Conservation (phyloP, 2,797 vertebrate genomes). For the Lepus townsendii region DNA sequence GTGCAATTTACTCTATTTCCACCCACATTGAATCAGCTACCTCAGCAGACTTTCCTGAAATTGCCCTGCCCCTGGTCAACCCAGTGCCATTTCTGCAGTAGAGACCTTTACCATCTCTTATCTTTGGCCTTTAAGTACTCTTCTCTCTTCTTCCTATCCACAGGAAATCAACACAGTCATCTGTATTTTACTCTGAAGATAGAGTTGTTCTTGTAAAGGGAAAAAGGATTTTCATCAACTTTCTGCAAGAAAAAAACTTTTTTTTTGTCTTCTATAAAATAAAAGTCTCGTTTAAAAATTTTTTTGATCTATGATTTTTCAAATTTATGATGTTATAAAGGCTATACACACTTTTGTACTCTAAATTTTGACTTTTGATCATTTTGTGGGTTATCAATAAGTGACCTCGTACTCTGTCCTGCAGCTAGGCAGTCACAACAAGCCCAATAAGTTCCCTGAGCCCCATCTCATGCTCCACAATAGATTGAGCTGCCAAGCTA, state of each 20-base stretch:
- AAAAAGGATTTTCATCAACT: neutral
- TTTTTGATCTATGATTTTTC: neutral
- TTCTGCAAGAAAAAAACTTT: neutral
- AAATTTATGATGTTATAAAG: neutral
- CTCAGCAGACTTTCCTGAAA: neutral
- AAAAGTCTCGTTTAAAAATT: neutral
- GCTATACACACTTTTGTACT: too few relatives aligned
- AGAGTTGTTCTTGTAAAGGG: conserved; percentile 27
- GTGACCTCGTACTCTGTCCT: neutral
- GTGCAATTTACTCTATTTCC: neutral
- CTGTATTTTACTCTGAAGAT: neutral
- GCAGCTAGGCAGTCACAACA: rapidly evolving
- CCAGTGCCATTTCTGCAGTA: neutral
- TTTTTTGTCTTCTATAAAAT: neutral
- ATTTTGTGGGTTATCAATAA: neutral
- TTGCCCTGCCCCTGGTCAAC: neutral
- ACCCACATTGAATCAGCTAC: neutral
- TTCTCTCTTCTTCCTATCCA: neutral
- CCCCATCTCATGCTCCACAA: neutral
- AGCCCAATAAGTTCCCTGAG: rapidly evolving
- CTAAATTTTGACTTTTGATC: neutral
- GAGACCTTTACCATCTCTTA: neutral
- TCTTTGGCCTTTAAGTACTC: neutral
- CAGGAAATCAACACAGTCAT: neutral
- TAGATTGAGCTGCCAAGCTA: neutral